Conservation (phyloP, 2,797 vertebrate species). For the Rhinophrynus dorsalis region DNA sequence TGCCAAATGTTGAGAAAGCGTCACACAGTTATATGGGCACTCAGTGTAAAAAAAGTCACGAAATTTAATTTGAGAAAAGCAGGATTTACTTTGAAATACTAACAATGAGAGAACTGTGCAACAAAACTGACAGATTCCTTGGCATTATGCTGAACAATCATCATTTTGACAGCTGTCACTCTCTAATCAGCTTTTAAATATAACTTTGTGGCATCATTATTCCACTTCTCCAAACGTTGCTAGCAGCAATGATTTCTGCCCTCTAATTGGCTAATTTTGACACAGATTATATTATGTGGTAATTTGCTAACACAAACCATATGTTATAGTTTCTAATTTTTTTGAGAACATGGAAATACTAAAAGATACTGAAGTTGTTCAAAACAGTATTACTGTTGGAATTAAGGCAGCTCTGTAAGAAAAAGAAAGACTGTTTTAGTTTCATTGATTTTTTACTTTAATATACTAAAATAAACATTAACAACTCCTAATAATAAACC, state of each 20-base stretch:
- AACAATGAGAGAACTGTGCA: conserved; percentile 10
- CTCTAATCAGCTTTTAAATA: conserved; percentile 26
- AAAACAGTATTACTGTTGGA: background rate
- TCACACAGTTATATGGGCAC: background rate
- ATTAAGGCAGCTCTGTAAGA: background rate
- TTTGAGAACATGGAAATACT: conserved; percentile 5
- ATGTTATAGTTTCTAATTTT: background rate
- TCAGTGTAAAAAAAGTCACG: background rate
- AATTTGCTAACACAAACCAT: conserved; percentile 16
- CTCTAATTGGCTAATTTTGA: conserved; percentile 51
- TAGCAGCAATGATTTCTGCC: conserved; percentile 48
- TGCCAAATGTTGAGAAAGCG: background rate
- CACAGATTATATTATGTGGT: conserved; percentile 29
- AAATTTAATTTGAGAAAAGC: background rate
- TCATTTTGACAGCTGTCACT: conserved; percentile 50
- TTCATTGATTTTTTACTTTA: too few species aligned
- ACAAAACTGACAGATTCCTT: background rate
- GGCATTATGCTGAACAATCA: conserved; percentile 6
- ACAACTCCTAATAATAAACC: too few species aligned
- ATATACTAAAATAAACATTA: too few species aligned
- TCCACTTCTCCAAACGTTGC: conserved; percentile 48
- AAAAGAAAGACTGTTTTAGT: too few species aligned
- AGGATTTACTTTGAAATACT: background rate
- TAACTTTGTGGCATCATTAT: conserved; percentile 3
- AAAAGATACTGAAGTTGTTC: background rate